These are phyloP conservation scores for Clavelina lepadiformis DNA, from an alignment of 23 tunicate species.

Conservation along the genomic window DNA sequence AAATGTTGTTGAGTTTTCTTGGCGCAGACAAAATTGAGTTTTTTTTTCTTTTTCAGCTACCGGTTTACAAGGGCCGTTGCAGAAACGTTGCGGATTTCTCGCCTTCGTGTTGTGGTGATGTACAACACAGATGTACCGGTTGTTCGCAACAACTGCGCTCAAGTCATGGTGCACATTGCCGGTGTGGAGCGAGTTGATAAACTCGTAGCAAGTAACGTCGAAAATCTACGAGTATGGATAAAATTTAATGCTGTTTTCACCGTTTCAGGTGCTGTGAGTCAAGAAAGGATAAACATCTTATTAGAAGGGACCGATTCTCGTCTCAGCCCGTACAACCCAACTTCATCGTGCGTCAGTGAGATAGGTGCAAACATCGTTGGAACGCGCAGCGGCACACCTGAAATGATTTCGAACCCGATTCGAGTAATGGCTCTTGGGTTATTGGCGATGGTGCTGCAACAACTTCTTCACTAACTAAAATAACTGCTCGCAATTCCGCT, in stretches of 20 bases:
- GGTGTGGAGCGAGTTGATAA: constrained; percentile 18
- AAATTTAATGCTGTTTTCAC: not conserved
- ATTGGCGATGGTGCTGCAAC: too few species aligned
- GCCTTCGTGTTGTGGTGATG: constrained; percentile 52
- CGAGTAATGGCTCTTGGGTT: too few species aligned
- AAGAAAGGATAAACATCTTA: not conserved
- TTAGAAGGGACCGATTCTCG: not conserved
- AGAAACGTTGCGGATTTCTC: constrained; percentile 27
- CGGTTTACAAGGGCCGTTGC: constrained; percentile 55
- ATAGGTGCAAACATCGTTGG: not conserved
- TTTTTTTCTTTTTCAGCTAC: constrained; percentile 32
- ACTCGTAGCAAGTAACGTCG: not conserved
- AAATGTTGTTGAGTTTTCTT: too few species aligned
- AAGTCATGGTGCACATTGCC: constrained; percentile 67
- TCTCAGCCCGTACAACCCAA: constrained; percentile 1
- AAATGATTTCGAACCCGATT: too few species aligned
- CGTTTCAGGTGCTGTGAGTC: constrained; percentile 2
- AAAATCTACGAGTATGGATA: not conserved
- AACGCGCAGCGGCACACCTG: too few species aligned
- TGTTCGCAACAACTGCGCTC: constrained; percentile 17
- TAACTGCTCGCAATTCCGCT: too few species aligned
- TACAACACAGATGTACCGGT: constrained; percentile 53
- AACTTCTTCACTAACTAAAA: too few species aligned
- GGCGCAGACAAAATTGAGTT: not conserved
- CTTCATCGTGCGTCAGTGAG: not conserved